Conservation (phyloP, 2,113 vertebrate species). For the Carettochelys insculpta region DNA sequence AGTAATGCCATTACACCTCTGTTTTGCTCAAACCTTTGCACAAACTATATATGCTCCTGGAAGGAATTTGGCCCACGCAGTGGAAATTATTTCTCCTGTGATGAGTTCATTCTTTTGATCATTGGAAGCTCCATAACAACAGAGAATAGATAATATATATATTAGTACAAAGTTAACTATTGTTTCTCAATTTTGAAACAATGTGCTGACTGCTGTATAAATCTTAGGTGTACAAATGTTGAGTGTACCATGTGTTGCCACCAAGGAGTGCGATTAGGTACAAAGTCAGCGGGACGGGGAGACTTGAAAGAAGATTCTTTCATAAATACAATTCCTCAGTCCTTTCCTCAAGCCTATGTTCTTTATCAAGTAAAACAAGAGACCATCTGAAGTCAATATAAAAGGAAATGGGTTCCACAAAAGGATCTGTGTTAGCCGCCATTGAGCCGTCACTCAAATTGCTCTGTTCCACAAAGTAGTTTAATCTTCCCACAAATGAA, state of each 20-base stretch:
- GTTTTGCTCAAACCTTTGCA: neutral
- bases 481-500: neutral
- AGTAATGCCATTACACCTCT: neutral
- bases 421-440: neutral
- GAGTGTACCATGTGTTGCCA: neutral
- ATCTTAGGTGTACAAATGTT: neutral
- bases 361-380: neutral
- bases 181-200: neutral
- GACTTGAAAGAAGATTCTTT: neutral
- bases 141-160: neutral
- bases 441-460: neutral
- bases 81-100: neutral
- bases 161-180: neutral
- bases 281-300: too few relatives aligned
- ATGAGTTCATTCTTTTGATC: neutral
- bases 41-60: neutral
- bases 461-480: neutral
- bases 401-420: too few relatives aligned
- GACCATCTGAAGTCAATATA: neutral
- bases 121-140: neutral
- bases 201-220: neutral
- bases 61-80: neutral
- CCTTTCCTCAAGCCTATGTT: too few relatives aligned
- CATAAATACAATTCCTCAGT: neutral
- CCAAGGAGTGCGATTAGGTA: neutral